phyloP scores from a whole-genome alignment of 2,797 vertebrate genomes.

The Pseudochaenichthys georgianus region DNA sequence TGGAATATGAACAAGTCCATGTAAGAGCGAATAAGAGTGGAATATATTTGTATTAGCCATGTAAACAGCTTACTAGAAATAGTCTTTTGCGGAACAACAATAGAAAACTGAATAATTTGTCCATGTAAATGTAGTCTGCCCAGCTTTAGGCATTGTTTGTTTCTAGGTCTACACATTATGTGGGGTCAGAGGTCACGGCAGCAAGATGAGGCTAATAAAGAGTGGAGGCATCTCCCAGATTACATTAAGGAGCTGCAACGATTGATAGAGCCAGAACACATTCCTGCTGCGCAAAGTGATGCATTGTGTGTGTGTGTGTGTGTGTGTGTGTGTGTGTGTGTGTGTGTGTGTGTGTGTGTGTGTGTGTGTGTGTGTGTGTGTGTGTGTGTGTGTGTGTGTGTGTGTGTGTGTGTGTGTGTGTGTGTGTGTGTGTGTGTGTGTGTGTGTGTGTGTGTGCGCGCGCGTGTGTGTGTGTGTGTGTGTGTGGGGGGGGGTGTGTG shows the following conservation, averaged over 20 bases:
- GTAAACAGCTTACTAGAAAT: no score
- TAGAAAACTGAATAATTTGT: no score
- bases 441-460: conserved; percentile 10
- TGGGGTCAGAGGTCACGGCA: conserved; percentile 40
- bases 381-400: conserved; percentile 18
- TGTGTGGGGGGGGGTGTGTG: conserved; percentile 17
- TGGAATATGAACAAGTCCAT: no score
- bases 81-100: no score
- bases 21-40: no score
- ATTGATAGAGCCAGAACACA: conserved; percentile 42
- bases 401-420: conserved; percentile 2
- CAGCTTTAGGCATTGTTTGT: neutral
- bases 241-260: conserved; percentile 17
- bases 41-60: no score
- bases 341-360: no score
- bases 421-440: neutral
- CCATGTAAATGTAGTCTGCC: no score
- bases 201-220: conserved; percentile 7
- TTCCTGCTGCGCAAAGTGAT: conserved; percentile 55
- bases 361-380: no score
- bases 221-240: neutral
- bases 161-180: no score
- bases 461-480: neutral
- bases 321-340: no score
- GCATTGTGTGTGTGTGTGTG: conserved; percentile 7